Evolutionary conservation across 2,113 vertebrate species (phyloP), one percentile per base, ranked within the genome.

Genomic region (Cyprinus carpio): DNA sequence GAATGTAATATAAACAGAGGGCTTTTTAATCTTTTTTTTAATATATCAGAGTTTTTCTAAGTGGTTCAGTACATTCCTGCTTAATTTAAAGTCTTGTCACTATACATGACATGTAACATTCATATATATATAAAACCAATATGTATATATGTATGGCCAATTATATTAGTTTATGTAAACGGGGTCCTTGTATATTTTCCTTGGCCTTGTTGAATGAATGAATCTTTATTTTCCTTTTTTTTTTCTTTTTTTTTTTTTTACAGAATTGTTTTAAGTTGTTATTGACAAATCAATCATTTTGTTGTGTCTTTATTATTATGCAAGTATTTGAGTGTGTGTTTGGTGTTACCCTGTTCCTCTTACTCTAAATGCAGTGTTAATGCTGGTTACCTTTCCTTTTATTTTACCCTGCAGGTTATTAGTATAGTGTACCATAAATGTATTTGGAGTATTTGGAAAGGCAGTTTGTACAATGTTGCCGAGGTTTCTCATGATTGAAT

Each of bases 31-130:
- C 77, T 88, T 89, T 89, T 89, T 89, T 80, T 27, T 84, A 82
- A 86, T 76, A 87, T 85, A 90, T 92, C 86, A 88, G 65, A 91
- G 81, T 90, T 90, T 90, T 90, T 88, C 51, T 89, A 86, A 89
- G 90, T 84, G 91, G 86, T 91, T 93, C 90, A 92, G 86, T 91
- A 94, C 93, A 94, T 95, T 94, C 93, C 93, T 93, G 83, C 90
- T 92, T 94, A 94, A 95, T 94, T 95, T 95, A 95, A 94, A 90
- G 60, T 92, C 92, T 85, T 91, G 89, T 92, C 76, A 89, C 93
- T 90, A 93, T 93, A 91, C 89, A 90, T 94, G 92, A 92, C 90
- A 89, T 88, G 91, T 90, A 91, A 87, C 75, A 90, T 92, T 87
- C 84, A 90, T 87, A 90, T 69, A 89, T 87, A 91, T 79, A 88